Conservation (phyloP, 2,888 invertebrate genomes). For the Chrysolina americana region DNA sequence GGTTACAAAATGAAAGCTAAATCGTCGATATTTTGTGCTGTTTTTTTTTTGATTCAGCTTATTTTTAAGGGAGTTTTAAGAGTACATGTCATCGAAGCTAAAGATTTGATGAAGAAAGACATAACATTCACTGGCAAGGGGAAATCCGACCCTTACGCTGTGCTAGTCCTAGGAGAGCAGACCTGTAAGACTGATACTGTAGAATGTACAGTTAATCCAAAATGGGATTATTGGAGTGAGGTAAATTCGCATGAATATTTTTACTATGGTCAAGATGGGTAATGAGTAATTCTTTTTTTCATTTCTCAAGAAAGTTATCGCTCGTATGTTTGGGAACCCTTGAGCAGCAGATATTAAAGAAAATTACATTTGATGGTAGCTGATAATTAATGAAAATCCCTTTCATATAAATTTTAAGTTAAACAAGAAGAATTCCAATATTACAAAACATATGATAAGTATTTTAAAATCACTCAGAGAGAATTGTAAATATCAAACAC, state of each 20-base stretch:
- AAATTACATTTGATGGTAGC: no score
- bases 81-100: slow-evolving; percentile 94
- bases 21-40: no score
- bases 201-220: slow-evolving; percentile 92
- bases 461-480: no score
- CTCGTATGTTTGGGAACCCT: no score
- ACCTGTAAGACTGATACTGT: slow-evolving; percentile 93
- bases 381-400: no score
- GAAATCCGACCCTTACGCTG: slow-evolving; percentile 97
- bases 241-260: slow-evolving; percentile 70
- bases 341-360: no score
- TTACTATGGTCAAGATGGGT: neutral
- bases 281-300: no score
- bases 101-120: slow-evolving; percentile 96
- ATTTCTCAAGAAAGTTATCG: neutral
- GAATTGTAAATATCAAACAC: no score
- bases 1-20: no score
- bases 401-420: no score
- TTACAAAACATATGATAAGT: no score
- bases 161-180: slow-evolving; percentile 91
- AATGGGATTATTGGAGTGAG: slow-evolving; percentile 99
- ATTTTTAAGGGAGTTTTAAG: slow-evolving; percentile 88
- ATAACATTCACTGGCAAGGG: slow-evolving; percentile 90
- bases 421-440: no score
- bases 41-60: neutral